These are phyloP conservation scores for Luffia ferchaultella DNA, from an alignment of 2,888 invertebrate species.

Conservation along the genomic window DNA sequence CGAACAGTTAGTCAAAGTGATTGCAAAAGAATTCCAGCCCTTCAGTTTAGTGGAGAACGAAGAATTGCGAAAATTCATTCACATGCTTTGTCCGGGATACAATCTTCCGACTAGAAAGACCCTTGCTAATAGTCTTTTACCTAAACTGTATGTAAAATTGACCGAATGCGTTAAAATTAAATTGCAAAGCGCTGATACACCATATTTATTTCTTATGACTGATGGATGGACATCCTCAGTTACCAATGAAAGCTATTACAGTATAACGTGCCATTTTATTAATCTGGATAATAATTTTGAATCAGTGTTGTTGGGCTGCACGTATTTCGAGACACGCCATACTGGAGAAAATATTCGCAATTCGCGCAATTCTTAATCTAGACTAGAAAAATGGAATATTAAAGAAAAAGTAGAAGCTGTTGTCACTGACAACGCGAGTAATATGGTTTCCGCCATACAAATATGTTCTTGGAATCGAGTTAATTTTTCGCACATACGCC, in stretches of 20 bases:
- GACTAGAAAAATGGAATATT: background rate
- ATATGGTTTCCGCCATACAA: slow-evolving; percentile 16
- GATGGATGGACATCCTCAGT: too few relatives aligned
- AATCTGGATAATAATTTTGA: background rate
- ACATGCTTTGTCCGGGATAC: too few relatives aligned
- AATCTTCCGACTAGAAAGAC: too few relatives aligned
- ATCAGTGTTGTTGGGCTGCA: slow-evolving; percentile 2
- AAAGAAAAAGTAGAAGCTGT: background rate
- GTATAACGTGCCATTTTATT: slow-evolving; percentile 22
- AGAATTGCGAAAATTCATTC: too few relatives aligned
- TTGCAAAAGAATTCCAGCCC: too few relatives aligned
- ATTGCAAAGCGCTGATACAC: slow-evolving; percentile 4
- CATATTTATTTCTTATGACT: slow-evolving; percentile 3
- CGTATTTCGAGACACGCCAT: slow-evolving; percentile 4
- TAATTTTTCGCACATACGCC: too few relatives aligned
- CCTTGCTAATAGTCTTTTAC: too few relatives aligned
- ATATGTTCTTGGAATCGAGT: slow-evolving; percentile 13
- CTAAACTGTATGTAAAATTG: too few relatives aligned
- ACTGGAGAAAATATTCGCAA: slow-evolving; percentile 6
- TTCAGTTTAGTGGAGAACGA: too few relatives aligned
- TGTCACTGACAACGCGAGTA: too few relatives aligned
- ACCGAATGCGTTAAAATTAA: slow-evolving; percentile 1
- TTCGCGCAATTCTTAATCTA: slow-evolving; percentile 2
- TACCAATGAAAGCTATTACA: slow-evolving; percentile 16
- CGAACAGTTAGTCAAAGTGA: too few relatives aligned